Base-by-base conservation (phyloP, 2,797 vertebrate genomes). In the Girardinus metallicus region DNA sequence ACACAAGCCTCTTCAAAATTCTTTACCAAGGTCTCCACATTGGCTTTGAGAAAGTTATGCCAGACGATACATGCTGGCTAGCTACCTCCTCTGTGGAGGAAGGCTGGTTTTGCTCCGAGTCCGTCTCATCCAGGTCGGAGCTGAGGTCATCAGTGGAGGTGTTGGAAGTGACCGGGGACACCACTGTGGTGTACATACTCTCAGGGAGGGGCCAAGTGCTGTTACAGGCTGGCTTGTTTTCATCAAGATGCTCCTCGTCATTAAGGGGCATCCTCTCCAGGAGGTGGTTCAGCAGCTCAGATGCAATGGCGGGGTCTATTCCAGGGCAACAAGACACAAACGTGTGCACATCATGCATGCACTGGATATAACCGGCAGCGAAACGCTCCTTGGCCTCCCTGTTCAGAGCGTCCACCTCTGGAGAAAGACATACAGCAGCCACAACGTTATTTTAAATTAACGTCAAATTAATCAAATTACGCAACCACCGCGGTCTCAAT, bases 341-440 rank as follows among this genome's bases (percentile, higher is more conserved):
- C 0, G 97, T 98, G 93, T 99, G 98, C 83, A 99, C 98, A 87
- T 99, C 98, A 23, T 99, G 98, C 98, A 99, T 99, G 85, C 98
- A 99, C 90, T 99, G 98, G 92, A 99, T 99, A 96, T 99, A 99
- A 1, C 98, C 98, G 0, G 98, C 98, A 0, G 98, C 96, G 51
- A 99, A 99, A 10, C 97, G 96, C 92, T 99, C 98, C 46, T 96
- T 96, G 0, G 97, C 97, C 78, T 98, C 98, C 0, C 95, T 95
- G 82, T 95, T 96, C 85, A 96, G 94, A 49, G 95, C 95, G 73
- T 97, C 97, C 36, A 91, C 91, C 49, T 97, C 97, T 98, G 87
- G 10, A 15, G 74, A 76, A 10, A 83, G 43, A 81, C 2, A 0
- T 66, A 5, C 26, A 74, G 36, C 13, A 51, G 36, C 29, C 31